A percentile compares a stretch with the other conserved stretches of the same genome.
These are phyloP conservation scores for Galemys pyrenaicus DNA, from an alignment of 2,113 vertebrate genomes.

Conservation along the genomic window DNA sequence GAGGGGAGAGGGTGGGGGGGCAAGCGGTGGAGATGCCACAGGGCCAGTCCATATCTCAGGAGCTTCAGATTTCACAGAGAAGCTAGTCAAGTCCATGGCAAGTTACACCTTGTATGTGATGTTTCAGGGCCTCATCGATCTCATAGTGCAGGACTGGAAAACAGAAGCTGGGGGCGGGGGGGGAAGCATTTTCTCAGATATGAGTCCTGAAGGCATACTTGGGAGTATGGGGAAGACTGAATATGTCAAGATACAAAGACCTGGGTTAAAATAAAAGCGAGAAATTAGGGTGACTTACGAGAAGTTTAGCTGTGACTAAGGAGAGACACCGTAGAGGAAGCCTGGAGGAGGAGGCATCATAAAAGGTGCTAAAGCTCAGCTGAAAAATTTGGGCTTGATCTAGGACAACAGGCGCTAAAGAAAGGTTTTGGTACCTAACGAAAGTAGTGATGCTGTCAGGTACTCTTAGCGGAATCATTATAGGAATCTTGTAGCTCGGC, in stretches of 20 bases:
- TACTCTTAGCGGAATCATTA: not conserved
- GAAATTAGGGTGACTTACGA: not conserved
- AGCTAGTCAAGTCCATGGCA: not conserved
- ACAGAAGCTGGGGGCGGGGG: too few species aligned
- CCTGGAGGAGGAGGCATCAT: not conserved
- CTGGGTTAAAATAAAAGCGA: not conserved
- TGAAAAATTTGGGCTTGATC: not conserved
- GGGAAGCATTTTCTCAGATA: not conserved
- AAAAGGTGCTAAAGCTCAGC: not conserved
- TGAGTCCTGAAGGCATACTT: not conserved
- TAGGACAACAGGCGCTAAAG: not conserved
- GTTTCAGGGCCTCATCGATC: not conserved
- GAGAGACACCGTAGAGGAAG: not conserved
- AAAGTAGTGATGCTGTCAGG: not conserved
- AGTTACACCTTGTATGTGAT: not conserved
- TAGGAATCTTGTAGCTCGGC: not conserved
- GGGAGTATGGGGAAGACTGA: rapidly evolving
- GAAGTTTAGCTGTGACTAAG: not conserved
- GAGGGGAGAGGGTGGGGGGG: not conserved
- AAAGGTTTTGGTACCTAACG: not conserved
- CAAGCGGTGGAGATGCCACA: not conserved
- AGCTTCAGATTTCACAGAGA: not conserved
- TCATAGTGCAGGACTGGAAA: not conserved
- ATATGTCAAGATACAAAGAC: not conserved
- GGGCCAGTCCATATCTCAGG: not conserved